Conservation (phyloP, 1,140 invertebrate genomes). For the Antheraea mylitta region DNA sequence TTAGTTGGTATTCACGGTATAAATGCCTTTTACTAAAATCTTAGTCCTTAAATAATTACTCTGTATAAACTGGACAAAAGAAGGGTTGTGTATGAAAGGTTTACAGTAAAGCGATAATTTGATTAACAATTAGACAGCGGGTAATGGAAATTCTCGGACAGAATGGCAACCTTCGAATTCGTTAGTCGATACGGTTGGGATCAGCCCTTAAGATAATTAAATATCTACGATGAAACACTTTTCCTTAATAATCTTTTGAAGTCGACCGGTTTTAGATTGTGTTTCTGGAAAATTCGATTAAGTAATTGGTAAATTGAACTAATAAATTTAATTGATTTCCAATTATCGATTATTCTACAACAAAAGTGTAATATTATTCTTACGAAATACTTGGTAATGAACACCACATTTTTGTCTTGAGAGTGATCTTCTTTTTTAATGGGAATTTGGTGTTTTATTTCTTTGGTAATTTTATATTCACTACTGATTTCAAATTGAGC, state of each 20-base stretch:
- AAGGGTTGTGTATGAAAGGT: neutral
- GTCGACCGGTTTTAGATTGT: neutral
- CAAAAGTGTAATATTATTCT: neutral
- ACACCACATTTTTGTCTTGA: no score
- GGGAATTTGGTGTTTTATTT: no score
- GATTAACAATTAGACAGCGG: neutral
- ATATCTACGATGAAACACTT: constrained; percentile 6
- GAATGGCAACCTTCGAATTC: constrained; percentile 1
- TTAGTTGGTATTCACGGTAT: no score
- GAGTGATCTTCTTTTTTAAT: no score
- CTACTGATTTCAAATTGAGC: no score
- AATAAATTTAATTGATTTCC: neutral
- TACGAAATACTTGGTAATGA: neutral
- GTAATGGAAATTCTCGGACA: constrained; percentile 5
- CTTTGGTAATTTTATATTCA: no score
- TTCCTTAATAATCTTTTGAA: constrained; percentile 9
- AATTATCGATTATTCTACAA: neutral
- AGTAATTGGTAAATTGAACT: neutral
- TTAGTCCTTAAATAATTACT: no score
- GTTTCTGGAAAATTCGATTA: neutral
- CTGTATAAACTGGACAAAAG: no score
- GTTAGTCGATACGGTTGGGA: constrained; percentile 8
- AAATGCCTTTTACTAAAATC: no score
- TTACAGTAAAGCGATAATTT: neutral
- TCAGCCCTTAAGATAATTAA: constrained; percentile 13